Percentiles rank a stretch among this genome's conserved stretches.
These are phyloP conservation scores for Drosophila anomalata DNA, from an alignment of 2,888 invertebrate species.

Conservation along the genomic window DNA sequence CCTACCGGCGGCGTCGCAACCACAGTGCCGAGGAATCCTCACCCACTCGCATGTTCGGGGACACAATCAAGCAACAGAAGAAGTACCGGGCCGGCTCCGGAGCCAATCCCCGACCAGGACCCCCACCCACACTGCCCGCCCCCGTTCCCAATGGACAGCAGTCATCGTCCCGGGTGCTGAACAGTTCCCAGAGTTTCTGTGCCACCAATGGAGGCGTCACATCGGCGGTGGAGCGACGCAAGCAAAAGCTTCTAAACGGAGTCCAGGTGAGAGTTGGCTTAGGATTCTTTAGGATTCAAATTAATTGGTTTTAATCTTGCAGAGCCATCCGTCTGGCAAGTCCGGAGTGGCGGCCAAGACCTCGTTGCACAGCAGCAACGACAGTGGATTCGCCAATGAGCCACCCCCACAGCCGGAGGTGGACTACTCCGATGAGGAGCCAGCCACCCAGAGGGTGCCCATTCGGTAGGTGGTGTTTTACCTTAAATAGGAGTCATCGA, in stretches of 20 bases:
- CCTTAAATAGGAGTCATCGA: neutral
- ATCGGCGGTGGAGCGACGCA: conserved; percentile 80
- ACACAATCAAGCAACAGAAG: conserved; percentile 86
- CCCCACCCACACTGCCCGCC: conserved; percentile 90
- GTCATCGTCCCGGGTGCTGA: conserved; percentile 82
- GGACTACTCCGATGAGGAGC: conserved; percentile 95
- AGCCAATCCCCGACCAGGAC: conserved; percentile 86
- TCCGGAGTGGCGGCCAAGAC: conserved; percentile 87
- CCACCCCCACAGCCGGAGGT: conserved; percentile 94
- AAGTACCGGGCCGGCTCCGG: conserved; percentile 85
- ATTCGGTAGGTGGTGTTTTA: conserved; percentile 83
- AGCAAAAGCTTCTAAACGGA: conserved; percentile 80
- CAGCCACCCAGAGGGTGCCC: conserved; percentile 85
- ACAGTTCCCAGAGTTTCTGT: conserved; percentile 87
- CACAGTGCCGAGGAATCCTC: conserved; percentile 84
- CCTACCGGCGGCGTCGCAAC: conserved; percentile 76
- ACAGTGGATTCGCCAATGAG: conserved; percentile 96
- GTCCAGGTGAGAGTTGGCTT: conserved; percentile 58
- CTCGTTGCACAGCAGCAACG: conserved; percentile 95
- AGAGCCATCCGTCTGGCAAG: conserved; percentile 68
- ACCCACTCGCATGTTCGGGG: conserved; percentile 90
- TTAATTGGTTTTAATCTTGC: neutral
- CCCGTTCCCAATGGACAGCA: conserved; percentile 86
- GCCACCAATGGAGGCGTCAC: conserved; percentile 81
- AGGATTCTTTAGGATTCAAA: neutral